Evolutionary conservation across 2,888 invertebrate genomes (phyloP).

Genomic region (Lepetodrilus schrolli): DNA sequence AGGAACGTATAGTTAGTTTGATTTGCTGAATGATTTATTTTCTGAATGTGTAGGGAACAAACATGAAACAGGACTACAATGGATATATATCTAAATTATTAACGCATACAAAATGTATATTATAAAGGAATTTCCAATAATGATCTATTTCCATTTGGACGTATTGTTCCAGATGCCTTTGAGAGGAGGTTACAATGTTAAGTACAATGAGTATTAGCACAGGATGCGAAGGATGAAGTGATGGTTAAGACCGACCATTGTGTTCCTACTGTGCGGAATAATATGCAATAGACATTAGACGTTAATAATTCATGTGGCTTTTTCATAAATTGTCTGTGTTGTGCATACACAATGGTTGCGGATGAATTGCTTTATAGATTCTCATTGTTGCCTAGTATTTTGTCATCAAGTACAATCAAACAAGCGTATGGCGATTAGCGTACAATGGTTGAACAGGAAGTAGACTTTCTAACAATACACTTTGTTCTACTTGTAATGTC

Average conservation of each 20-base stretch:
- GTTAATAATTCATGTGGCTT: neutral
- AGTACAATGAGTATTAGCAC: neutral
- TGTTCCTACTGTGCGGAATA: neutral
- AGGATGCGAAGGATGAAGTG: neutral
- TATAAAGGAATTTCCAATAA: neutral
- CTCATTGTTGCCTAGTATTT: neutral
- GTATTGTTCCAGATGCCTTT: neutral
- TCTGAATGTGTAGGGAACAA: neutral
- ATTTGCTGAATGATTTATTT: slow-evolving; percentile 1
- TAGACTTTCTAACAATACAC: too few species aligned
- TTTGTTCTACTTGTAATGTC: too few species aligned
- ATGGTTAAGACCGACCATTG: neutral
- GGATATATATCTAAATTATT: neutral
- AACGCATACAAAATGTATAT: neutral
- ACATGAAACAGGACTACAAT: neutral
- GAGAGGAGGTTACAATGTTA: neutral
- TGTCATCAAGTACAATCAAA: neutral
- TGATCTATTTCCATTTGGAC: neutral
- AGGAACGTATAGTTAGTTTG: neutral
- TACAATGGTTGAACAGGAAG: too few species aligned
- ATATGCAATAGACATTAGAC: slow-evolving; percentile 6
- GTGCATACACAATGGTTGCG: neutral
- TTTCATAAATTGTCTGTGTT: neutral
- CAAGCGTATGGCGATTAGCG: too few species aligned
- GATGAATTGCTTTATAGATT: neutral